phyloP scores from a whole-genome alignment of 1,140 invertebrate genomes.

The Calephelis virginiensis region DNA sequence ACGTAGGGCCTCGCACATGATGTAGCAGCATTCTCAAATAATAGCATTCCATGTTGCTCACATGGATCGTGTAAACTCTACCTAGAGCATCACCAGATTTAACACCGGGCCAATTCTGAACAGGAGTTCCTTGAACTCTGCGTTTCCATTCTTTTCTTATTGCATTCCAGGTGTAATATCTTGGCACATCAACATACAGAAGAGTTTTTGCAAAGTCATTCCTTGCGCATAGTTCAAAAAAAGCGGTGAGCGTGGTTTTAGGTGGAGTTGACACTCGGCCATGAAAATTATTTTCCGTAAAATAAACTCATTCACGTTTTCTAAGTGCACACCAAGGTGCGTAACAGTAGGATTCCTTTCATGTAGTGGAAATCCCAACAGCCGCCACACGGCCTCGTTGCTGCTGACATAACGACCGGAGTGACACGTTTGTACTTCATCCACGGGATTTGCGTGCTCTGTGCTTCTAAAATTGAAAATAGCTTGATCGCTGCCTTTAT shows the following conservation, averaged over 20 bases:
- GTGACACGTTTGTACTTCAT: constrained; percentile 41
- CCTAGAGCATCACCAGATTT: constrained; percentile 39
- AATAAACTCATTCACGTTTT: no score
- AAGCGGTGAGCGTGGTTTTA: no score
- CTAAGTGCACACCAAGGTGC: no score
- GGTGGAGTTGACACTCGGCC: no score
- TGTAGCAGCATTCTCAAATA: constrained; percentile 41
- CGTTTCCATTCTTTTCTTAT: constrained; percentile 35
- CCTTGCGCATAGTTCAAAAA: constrained; percentile 44
- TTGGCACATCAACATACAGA: constrained; percentile 33
- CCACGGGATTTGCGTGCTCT: constrained; percentile 31
- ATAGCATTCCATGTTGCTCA: constrained; percentile 41
- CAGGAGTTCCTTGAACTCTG: constrained; percentile 35
- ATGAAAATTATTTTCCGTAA: no score
- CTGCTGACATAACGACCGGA: constrained; percentile 65
- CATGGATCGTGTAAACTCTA: constrained; percentile 40
- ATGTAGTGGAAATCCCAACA: no score
- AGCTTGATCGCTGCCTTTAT: constrained; percentile 58
- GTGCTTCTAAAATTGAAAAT: constrained; percentile 43
- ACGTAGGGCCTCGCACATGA: constrained; percentile 36
- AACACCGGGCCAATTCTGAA: constrained; percentile 38
- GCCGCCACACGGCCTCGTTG: constrained; percentile 66
- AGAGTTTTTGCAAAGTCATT: constrained; percentile 41
- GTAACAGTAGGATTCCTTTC: no score
- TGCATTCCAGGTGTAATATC: constrained; percentile 31